Evolutionary conservation across 1,140 invertebrate genomes (phyloP), one percentile per base, ranked within the genome.

Genomic region (Pseudomyrmex flavicornis): DNA sequence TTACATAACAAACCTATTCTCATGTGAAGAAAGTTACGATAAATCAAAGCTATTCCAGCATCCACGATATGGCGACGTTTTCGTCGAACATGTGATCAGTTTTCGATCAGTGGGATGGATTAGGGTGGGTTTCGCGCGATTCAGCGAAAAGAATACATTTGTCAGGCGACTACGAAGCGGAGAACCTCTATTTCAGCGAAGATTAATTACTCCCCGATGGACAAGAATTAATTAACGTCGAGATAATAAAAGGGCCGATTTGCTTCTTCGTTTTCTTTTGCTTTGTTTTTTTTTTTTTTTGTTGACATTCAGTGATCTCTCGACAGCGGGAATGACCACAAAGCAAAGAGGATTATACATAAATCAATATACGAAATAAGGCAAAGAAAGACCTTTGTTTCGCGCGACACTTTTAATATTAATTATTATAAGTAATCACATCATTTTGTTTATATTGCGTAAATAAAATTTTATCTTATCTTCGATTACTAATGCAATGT

Each of bases 61-160:
- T 50, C n/a, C 17, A 44, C 59, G 70, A 73, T 82, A 52, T 13
- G 0, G 56, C 17, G 59, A 26, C 17, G 26, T 20, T 52, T 48
- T 26, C 12, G 54, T 2, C 56, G 35, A 44, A 44, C 8, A 46
- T 12, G 35, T 74, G 69, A 73, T 74, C 70, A 75, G 48, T 20
- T 77, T 65, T 35, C 61, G 61, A 85, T 82, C 70, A 82, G 61
- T 58, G 83, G 35, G 44, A 82, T 73, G 74, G 48, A 80, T 82
- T 80, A 87, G 75, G 62, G 22, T 58, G 79, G 83, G 88, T 89
- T 88, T 84, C 83, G 66, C 89, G 90, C 93, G 89, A 94, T 92
- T 93, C 92, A 92, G 93, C 93, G 83, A 85, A 93, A 93, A 93
- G 92, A 93, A 90, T 85, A 91, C 92, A 93, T 93, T 93, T 93